Evolutionary conservation across 2,797 vertebrate species (phyloP).

Genomic region (Chelidonichthys spinosus): DNA sequence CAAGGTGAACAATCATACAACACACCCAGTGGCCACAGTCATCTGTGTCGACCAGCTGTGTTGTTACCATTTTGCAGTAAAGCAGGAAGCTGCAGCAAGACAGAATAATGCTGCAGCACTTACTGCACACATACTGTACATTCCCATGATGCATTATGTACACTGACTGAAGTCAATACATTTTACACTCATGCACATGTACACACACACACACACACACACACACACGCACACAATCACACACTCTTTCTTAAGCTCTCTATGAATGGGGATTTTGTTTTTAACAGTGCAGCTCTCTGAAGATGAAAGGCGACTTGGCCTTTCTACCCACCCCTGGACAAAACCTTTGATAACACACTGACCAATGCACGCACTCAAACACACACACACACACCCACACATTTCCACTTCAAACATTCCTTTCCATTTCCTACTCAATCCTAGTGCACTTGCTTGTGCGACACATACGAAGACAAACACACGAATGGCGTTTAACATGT

Average conservation of each 20-base stretch:
- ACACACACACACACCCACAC: slow-evolving; percentile 8
- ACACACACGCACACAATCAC: slow-evolving; percentile 6
- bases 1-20: background rate
- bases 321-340: slow-evolving; percentile 67
- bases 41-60: background rate
- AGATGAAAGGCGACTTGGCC: slow-evolving; percentile 79
- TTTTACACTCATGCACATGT: slow-evolving; percentile 17
- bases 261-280: slow-evolving; percentile 65
- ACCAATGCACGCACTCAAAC: background rate
- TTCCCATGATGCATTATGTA: slow-evolving; percentile 34
- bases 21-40: background rate
- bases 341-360: slow-evolving; percentile 76
- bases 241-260: slow-evolving; percentile 51
- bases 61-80: slow-evolving; percentile 15
- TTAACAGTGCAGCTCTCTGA: slow-evolving; percentile 73
- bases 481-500: slow-evolving; percentile 57
- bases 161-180: slow-evolving; percentile 36
- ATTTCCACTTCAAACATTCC: slow-evolving; percentile 76
- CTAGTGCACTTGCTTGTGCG: slow-evolving; percentile 16
- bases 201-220: background rate
- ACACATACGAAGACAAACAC: slow-evolving; percentile 45
- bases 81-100: slow-evolving; percentile 23
- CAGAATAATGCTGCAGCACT: slow-evolving; percentile 26
- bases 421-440: slow-evolving; percentile 48
- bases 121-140: slow-evolving; percentile 19